Evolutionary conservation across 2,888 invertebrate species (phyloP).

Genomic region (Rhingia campestris): DNA sequence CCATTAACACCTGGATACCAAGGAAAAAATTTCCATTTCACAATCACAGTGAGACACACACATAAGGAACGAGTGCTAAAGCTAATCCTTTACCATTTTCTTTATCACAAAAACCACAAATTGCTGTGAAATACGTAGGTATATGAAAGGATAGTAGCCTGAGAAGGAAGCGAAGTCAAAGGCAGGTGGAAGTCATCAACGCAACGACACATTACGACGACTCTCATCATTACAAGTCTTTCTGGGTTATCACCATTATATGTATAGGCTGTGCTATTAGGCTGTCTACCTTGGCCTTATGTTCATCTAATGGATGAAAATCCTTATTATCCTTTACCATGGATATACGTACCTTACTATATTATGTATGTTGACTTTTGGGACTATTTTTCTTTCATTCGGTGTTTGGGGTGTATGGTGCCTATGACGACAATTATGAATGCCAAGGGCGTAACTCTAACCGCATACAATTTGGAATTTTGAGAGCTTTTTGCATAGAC

Average conservation of each 20-base stretch:
- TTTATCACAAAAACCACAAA: conserved; percentile 17
- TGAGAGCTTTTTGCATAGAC: background rate
- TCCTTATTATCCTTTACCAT: conserved; percentile 21
- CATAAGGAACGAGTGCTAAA: background rate
- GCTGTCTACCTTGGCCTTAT: conserved; percentile 21
- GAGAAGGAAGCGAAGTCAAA: conserved; percentile 33
- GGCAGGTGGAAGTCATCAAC: conserved; percentile 37
- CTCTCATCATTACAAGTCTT: conserved; percentile 22
- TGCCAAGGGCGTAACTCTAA: background rate
- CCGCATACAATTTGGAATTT: background rate
- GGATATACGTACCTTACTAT: background rate
- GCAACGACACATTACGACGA: background rate
- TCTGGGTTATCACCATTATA: conserved; percentile 16
- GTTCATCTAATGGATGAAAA: conserved; percentile 34
- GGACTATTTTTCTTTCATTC: background rate
- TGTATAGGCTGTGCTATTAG: conserved; percentile 13
- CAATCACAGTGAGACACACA: background rate
- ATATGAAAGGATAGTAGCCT: conserved; percentile 31
- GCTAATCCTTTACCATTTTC: conserved; percentile 19
- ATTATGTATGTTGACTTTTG: background rate
- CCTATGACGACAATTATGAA: conserved; percentile 32
- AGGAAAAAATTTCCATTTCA: conserved; percentile 27
- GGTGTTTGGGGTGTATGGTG: conserved; percentile 4
- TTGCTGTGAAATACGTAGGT: conserved; percentile 24
- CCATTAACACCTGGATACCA: conserved; percentile 54